Conservation (phyloP, 2,888 invertebrate genomes). For the Hirtodrosophila trivittata region DNA sequence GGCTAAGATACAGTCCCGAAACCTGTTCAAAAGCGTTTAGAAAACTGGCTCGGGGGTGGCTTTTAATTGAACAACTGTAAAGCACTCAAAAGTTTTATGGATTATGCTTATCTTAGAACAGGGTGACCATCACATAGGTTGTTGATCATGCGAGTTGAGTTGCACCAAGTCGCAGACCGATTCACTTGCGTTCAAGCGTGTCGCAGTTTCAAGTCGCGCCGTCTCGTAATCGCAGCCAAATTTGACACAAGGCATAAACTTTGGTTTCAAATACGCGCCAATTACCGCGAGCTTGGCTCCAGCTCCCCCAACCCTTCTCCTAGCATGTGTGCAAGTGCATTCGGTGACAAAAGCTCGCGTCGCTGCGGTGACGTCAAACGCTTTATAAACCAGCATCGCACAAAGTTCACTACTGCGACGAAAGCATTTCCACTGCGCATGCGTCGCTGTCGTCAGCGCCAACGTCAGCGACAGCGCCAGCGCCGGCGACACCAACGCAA, state of each 20-base stretch:
- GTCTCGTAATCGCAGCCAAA: slow-evolving; percentile 39
- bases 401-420: background rate
- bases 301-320: background rate
- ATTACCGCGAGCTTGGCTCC: background rate
- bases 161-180: slow-evolving; percentile 1
- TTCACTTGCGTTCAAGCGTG: slow-evolving; percentile 45
- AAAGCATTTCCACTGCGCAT: slow-evolving; percentile 23
- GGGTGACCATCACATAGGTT: background rate
- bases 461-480: background rate
- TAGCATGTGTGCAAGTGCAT: background rate
- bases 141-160: background rate
- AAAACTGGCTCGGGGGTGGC: slow-evolving; percentile 3
- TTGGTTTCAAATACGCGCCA: slow-evolving; percentile 45
- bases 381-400: slow-evolving; percentile 2
- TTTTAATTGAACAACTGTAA: slow-evolving; percentile 5
- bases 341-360: slow-evolving; percentile 23
- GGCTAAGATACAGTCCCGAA: no score
- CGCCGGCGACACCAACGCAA: background rate
- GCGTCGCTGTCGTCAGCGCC: background rate
- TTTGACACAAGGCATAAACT: slow-evolving; percentile 42
- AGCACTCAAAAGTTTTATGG: no score
- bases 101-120: slow-evolving; percentile 5
- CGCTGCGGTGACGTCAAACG: slow-evolving; percentile 47
- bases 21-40: no score
- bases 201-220: slow-evolving; percentile 35